phyloP scores from a whole-genome alignment of 2,888 invertebrate genomes.

The Oasisia sp. region DNA sequence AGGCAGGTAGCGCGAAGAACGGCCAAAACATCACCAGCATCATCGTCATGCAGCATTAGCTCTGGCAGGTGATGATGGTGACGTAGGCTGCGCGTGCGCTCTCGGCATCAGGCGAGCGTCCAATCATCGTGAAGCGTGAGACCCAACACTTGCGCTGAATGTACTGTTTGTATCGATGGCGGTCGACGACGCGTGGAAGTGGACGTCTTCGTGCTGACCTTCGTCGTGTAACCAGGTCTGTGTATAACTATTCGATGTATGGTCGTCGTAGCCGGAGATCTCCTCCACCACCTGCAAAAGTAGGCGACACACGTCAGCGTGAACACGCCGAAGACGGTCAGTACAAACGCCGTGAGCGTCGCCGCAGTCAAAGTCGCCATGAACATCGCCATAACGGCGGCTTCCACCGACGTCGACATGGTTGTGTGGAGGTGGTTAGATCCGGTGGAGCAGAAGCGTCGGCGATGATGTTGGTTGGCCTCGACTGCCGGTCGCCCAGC shows the following conservation, averaged over 20 bases:
- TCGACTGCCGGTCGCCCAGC: neutral
- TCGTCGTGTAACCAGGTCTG: constrained; percentile 60
- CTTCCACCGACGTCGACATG: neutral
- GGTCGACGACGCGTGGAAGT: constrained; percentile 82
- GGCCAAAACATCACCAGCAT: neutral
- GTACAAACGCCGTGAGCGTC: neutral
- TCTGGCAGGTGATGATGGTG: neutral
- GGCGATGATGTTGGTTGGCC: neutral
- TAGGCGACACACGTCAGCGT: neutral
- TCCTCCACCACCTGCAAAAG: constrained; percentile 59
- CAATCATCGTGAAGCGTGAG: neutral
- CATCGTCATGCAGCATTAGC: neutral
- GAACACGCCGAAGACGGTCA: neutral
- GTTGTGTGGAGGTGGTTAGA: neutral
- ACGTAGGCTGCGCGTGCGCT: neutral
- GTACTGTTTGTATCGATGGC: constrained; percentile 94
- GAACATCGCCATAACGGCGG: neutral
- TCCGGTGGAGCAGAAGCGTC: neutral
- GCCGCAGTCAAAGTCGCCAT: neutral
- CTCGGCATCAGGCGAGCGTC: neutral
- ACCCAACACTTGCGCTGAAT: constrained; percentile 67
- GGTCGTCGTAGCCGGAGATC: constrained; percentile 57
- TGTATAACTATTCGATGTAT: constrained; percentile 56
- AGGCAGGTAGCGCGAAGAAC: neutral
- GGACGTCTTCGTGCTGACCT: constrained; percentile 53